phyloP scores from a whole-genome alignment of 2,888 invertebrate genomes.

The Lapara coniferarum region DNA sequence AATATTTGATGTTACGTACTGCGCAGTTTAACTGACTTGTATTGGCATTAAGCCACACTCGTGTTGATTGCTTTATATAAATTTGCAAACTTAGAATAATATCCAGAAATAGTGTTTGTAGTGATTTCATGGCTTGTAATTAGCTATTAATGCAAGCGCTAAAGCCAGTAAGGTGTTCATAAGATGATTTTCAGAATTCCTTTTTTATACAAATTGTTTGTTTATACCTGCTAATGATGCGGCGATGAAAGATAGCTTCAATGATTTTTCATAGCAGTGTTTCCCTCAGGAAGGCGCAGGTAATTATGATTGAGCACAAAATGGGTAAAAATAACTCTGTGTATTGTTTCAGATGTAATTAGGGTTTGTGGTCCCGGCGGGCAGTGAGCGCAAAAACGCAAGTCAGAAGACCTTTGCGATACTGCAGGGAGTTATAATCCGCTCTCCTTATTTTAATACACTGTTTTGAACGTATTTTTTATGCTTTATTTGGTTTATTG shows the following conservation, averaged over 20 bases:
- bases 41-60: background rate
- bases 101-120: too few species aligned
- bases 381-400: conserved; percentile 55
- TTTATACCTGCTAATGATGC: conserved; percentile 51
- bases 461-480: background rate
- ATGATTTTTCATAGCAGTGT: conserved; percentile 72
- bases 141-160: too few species aligned
- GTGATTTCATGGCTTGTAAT: too few species aligned
- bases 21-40: conserved; percentile 18
- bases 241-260: conserved; percentile 50
- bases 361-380: conserved; percentile 79
- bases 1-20: conserved; percentile 22
- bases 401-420: conserved; percentile 54
- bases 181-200: too few species aligned
- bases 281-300: conserved; percentile 67
- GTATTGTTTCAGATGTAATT: conserved; percentile 82
- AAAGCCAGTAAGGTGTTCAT: too few species aligned
- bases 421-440: conserved; percentile 19
- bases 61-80: background rate
- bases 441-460: background rate
- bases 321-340: conserved; percentile 79
- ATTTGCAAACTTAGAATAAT: too few species aligned
- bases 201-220: conserved; percentile 46
- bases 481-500: too few species aligned
- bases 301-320: conserved; percentile 84